These are phyloP conservation scores for Phenganax stokvisi DNA, from an alignment of 92 coral and sea anemone genomes.

Conservation along the genomic window DNA sequence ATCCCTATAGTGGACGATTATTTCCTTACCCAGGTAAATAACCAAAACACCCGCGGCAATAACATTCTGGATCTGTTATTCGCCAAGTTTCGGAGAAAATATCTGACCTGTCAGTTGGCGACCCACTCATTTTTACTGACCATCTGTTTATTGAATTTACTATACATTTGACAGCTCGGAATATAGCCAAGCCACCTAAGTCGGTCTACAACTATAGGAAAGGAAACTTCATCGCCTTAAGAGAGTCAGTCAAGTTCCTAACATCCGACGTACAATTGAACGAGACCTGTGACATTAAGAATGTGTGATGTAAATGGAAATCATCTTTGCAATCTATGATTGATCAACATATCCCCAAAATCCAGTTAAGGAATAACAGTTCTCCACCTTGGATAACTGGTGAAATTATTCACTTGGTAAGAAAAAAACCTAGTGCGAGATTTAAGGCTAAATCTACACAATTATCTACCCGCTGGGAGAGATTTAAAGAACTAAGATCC, in stretches of 20 bases:
- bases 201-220: conserved; percentile 31
- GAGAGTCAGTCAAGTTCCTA: conserved; percentile 16
- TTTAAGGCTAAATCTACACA: conserved; percentile 1
- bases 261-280: not conserved
- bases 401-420: conserved; percentile 40
- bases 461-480: not conserved
- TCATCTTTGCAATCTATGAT: not conserved
- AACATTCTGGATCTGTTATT: not conserved
- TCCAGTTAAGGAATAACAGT: not conserved
- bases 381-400: conserved; percentile 48
- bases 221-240: conserved; percentile 27
- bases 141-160: not conserved
- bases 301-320: conserved; percentile 23
- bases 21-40: conserved; percentile 2
- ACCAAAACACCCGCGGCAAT: not conserved
- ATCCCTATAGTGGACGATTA: not conserved
- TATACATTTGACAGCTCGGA: not conserved
- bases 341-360: conserved; percentile 23
- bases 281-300: conserved; percentile 13
- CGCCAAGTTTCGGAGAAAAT: not conserved
- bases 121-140: not conserved
- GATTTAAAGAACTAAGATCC: conserved; percentile 8
- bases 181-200: not conserved
- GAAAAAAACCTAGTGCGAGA: conserved; percentile 13
- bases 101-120: not conserved